Base-by-base conservation (phyloP, 2,888 invertebrate genomes). In the Eristalis intricaria region DNA sequence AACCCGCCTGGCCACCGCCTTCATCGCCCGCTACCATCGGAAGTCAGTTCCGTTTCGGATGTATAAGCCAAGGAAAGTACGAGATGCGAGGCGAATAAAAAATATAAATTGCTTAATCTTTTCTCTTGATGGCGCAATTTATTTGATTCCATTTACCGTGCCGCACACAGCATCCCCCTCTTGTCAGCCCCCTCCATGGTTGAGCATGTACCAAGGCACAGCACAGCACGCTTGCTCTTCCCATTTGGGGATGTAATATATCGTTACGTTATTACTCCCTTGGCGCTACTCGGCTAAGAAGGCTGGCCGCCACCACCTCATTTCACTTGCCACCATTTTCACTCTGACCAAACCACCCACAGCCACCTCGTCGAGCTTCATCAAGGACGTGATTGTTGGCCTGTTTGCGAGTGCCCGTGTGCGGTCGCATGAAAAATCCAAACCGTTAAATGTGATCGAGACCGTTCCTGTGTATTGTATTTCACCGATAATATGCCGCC, bases 41-140 rank as follows among this genome's bases (percentile, higher is more conserved):
- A 77, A 74, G 73, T 58, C 35, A 40, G 50, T 71, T 71, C 66
- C 71, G 73, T n/a, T 63, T 29, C 23, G 71, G 77, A 50, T 50
- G 50, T 50, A 50, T 50, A 61, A 76, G 19, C 64, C 66, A 66
- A 26, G 63, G 50, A 73, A 23, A 60, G 60, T 29, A 68, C 29
- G 22, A 61, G 69, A 75, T 80, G 69, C 61, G 70, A 35, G 69
- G 60, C 68, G 66, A 83, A 83, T 80, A 85, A 86, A 87, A 77
- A 86, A 82, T 75, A 83, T 84, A 88, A 88, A 88, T 88, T 88
- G 89, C 86, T 86, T 89, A 86, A 88, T 88, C 88, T 86, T 86
- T 73, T 83, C 88, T 83, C 88, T 84, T 86, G 89, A 88, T 88
- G 89, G 88, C 66, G 85, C 88, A 85, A 89, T 88, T 88, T 88